Evolutionary conservation across 1,140 invertebrate genomes (phyloP).

Genomic region (Polypedilum vanderplanki): DNA sequence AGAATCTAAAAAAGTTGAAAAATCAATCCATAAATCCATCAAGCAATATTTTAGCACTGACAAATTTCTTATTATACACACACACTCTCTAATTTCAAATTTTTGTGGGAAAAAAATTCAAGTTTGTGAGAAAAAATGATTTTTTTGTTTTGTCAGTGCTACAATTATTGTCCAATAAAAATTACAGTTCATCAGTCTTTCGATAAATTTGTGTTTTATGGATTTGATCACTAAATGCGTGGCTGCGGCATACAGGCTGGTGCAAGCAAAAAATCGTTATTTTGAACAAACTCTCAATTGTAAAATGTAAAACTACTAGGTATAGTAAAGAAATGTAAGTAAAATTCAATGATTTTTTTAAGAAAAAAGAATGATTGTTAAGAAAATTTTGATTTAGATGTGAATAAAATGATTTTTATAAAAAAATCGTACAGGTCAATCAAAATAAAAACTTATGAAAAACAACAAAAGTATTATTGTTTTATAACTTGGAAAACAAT

Average conservation of each 20-base stretch:
- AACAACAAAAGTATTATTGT: too few relatives aligned
- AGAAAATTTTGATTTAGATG: too few relatives aligned
- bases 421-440: too few relatives aligned
- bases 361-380: too few relatives aligned
- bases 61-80: too few relatives aligned
- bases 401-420: too few relatives aligned
- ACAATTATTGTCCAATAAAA: background rate
- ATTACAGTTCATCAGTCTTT: background rate
- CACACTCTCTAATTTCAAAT: background rate
- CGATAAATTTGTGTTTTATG: constrained; percentile 2
- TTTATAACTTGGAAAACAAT: too few relatives aligned
- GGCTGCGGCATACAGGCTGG: constrained; percentile 45
- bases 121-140: background rate
- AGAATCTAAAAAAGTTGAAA: constrained; percentile 1
- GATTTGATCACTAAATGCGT: constrained; percentile 38
- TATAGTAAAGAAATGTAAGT: background rate
- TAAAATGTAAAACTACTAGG: constrained; percentile 8
- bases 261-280: constrained; percentile 42
- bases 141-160: constrained; percentile 7
- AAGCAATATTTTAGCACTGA: constrained; percentile 1
- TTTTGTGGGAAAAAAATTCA: background rate
- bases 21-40: constrained; percentile 23
- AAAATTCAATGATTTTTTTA: too few relatives aligned
- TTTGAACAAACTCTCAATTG: constrained; percentile 22
- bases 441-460: too few relatives aligned